These are phyloP conservation scores for Mungos mungo DNA, from an alignment of 2,113 vertebrate genomes.

Conservation along the genomic window DNA sequence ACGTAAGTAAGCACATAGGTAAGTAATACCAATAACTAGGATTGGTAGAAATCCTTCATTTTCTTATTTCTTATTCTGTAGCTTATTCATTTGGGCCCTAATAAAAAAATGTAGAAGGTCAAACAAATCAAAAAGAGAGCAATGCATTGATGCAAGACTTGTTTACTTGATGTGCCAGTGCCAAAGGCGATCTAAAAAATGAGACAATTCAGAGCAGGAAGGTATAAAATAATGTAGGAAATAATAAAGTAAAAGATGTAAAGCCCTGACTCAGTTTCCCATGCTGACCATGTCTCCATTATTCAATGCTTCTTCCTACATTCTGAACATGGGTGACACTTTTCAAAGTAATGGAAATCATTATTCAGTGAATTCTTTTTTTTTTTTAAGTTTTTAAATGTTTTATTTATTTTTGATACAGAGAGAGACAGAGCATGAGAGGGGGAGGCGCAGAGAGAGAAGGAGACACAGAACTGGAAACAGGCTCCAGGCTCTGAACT, in stretches of 20 bases:
- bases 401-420: too few relatives aligned
- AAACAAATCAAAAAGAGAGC: not conserved
- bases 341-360: not conserved
- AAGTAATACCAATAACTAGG: slow-evolving; percentile 40
- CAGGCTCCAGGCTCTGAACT: too few relatives aligned
- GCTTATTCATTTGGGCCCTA: not conserved
- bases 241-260: not conserved
- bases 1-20: not conserved
- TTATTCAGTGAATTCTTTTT: not conserved
- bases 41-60: not conserved
- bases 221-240: not conserved
- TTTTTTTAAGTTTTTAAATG: not conserved
- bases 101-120: not conserved
- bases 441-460: too few relatives aligned
- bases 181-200: not conserved
- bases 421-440: too few relatives aligned
- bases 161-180: not conserved
- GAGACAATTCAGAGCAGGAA: not conserved
- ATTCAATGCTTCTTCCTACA: not conserved
- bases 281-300: not conserved
- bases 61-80: not conserved
- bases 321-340: not conserved
- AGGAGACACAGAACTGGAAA: too few relatives aligned
- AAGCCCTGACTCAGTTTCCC: not conserved
- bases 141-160: not conserved